Evolutionary conservation across 2,797 vertebrate species (phyloP), one percentile per base, ranked within the genome.

Genomic region (Luscinia megarhynchos): DNA sequence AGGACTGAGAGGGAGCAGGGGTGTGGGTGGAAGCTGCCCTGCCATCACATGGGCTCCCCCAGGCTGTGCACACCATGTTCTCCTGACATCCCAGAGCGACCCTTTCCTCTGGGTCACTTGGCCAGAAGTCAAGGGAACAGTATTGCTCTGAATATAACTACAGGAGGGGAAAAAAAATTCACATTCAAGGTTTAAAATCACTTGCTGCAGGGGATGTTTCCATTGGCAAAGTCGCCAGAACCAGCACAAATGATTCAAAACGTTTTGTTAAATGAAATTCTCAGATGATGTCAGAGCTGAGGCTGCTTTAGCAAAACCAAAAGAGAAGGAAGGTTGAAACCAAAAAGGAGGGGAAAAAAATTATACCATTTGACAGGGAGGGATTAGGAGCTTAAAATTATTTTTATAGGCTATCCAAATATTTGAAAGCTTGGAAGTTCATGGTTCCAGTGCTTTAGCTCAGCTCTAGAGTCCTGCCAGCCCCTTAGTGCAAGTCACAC

Each of bases 341-440:
- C 6, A 40, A 76, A 87, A 77, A 50, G 40, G 41, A 69, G 61
- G 21, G 21, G 21, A 4, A 82, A 63, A 84, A 79, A 84, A 21
- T 41, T 34, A 45, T 53, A 67, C 43, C 19, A 1, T 69, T 93
- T 90, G 93, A 94, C 67, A 86, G 40, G 50, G 90, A 75, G 76
- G 87, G 73, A 95, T 96, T 94, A 94, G 93, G 55, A 93, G 69
- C 73, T 97, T 95, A 86, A 91, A 90, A 78, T 88, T 85, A 53
- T 91, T 96, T 95, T 97, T 95, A 81, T 92, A 90, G 70, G 66
- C 58, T 90, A 93, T 95, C 89, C 92, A 96, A 97, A 91, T 88
- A 90, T 73, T 91, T 94, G 84, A 94, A 89, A 89, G 80, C 59
- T 86, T 94, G 93, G 84, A 92, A 91, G 87, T 92, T 92, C 79